Evolutionary conservation across 2,797 vertebrate species (phyloP).

Genomic region (Paramormyrops hopkinsi): DNA sequence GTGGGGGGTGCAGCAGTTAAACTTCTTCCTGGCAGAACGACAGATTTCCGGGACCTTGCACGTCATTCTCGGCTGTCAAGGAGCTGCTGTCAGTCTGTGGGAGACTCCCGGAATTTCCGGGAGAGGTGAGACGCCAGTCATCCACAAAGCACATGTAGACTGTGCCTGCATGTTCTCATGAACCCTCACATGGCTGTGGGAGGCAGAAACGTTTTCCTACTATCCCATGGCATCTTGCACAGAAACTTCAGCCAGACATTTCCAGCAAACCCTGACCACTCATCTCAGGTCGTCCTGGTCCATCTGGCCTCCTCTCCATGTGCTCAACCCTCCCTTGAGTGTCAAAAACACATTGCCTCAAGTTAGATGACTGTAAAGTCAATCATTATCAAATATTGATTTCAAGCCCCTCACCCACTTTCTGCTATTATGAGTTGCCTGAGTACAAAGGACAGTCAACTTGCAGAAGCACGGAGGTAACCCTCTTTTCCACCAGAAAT

Average conservation of each 20-base stretch:
- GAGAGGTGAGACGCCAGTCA: neutral
- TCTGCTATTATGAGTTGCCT: neutral
- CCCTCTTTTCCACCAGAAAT: neutral
- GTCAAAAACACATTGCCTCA: neutral
- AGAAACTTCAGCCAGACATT: neutral
- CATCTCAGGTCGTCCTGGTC: neutral
- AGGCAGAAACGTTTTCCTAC: neutral
- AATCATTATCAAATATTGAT: neutral
- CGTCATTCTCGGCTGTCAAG: neutral
- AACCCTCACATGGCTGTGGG: neutral
- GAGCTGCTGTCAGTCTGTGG: neutral
- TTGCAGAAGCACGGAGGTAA: neutral
- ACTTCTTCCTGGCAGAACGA: neutral
- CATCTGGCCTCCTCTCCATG: neutral
- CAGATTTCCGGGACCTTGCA: neutral
- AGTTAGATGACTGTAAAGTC: neutral
- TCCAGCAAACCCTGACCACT: neutral
- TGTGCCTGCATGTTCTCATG: neutral
- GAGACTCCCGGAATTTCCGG: neutral
- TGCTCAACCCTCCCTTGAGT: neutral
- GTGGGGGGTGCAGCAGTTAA: neutral
- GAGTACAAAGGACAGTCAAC: neutral
- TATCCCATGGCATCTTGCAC: neutral
- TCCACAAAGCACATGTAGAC: neutral
- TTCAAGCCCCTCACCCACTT: neutral